Conservation (phyloP, 2,797 vertebrate genomes). For the Gymnopithys bicolor region DNA sequence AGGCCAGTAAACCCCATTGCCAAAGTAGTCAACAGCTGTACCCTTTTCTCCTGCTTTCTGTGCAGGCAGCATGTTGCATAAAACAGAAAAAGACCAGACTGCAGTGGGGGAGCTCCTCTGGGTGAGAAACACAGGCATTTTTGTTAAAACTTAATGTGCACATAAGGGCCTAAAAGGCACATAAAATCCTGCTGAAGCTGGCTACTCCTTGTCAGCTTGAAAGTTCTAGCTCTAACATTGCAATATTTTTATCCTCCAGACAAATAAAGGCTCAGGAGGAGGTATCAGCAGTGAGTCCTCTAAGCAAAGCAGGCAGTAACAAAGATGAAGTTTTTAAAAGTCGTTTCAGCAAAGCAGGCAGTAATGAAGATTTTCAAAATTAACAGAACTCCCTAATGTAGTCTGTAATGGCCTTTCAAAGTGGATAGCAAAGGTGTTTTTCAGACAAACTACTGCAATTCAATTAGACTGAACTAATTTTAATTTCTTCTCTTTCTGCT, state of each 20-base stretch:
- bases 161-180: not conserved
- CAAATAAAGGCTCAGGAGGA: not conserved
- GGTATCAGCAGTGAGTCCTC: not conserved
- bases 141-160: not conserved
- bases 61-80: not conserved
- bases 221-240: not conserved
- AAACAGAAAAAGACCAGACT: not conserved
- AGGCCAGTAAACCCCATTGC: not conserved
- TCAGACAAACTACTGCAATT: not conserved
- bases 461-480: not conserved
- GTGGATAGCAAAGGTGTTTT: not conserved
- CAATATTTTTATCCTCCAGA: not conserved
- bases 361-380: not conserved
- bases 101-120: not conserved
- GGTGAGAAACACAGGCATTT: not conserved
- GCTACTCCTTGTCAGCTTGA: not conserved
- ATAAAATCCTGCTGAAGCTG: not conserved
- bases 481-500: not conserved
- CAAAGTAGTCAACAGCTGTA: not conserved
- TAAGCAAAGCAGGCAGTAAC: not conserved
- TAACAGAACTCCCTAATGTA: not conserved
- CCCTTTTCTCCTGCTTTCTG: not conserved
- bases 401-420: not conserved
- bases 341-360: not conserved
- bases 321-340: not conserved